Conservation (phyloP, 2,888 invertebrate species). For the Agrotis segetum region DNA sequence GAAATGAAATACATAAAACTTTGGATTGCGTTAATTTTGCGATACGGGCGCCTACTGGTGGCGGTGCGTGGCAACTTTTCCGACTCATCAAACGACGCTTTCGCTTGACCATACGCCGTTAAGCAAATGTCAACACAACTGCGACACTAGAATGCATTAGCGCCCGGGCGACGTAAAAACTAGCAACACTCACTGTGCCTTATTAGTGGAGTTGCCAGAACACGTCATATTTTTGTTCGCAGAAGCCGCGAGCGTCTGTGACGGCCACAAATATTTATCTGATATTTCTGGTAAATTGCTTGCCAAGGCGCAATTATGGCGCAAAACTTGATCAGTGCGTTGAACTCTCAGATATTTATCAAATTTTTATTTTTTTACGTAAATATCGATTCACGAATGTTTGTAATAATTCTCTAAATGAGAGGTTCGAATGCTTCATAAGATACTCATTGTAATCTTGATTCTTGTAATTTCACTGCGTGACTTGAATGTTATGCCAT, state of each 20-base stretch:
- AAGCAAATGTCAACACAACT: constrained; percentile 56
- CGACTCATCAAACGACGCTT: no score
- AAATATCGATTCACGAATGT: constrained; percentile 26
- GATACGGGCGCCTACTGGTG: no score
- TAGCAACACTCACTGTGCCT: constrained; percentile 44
- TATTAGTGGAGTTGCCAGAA: constrained; percentile 54
- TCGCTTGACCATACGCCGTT: no score
- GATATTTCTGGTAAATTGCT: constrained; percentile 77
- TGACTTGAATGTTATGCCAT: constrained; percentile 30
- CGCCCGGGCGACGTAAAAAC: constrained; percentile 49
- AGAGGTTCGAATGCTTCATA: constrained; percentile 26
- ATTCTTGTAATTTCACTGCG: constrained; percentile 22
- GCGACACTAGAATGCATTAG: constrained; percentile 51
- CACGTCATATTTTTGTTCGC: constrained; percentile 71
- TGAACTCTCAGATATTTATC: constrained; percentile 70
- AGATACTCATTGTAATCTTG: constrained; percentile 12
- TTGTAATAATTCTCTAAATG: constrained; percentile 36
- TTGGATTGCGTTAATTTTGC: no score
- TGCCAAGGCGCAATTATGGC: constrained; percentile 68
- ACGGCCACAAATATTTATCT: constrained; percentile 79
- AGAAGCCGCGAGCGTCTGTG: constrained; percentile 63
- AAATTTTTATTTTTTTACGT: constrained; percentile 39
- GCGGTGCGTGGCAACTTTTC: no score
- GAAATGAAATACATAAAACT: no score
- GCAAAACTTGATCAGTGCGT: constrained; percentile 73